phyloP scores from a whole-genome alignment of 2,113 vertebrate species.

The Aptenodytes forsteri region DNA sequence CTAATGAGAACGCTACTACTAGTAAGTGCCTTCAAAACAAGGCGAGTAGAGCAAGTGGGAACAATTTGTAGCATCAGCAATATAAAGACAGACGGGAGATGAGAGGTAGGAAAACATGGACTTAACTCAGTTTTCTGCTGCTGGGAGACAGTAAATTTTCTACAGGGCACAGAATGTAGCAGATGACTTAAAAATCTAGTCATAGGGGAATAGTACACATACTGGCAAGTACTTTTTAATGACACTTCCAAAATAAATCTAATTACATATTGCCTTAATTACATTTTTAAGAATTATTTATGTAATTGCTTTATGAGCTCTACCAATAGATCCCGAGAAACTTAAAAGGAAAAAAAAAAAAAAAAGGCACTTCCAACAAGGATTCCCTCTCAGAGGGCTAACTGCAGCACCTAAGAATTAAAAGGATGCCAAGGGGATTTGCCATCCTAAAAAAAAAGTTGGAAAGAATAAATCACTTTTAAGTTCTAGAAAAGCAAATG shows the following conservation, averaged over 20 bases:
- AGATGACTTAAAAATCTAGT: not conserved
- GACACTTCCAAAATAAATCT: conserved; percentile 16
- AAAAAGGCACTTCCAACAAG: not conserved
- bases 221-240: not conserved
- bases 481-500: not conserved
- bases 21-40: not conserved
- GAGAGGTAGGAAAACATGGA: not conserved
- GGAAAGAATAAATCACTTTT: not conserved
- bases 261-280: not conserved
- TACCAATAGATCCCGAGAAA: not conserved
- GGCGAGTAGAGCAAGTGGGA: rapidly evolving
- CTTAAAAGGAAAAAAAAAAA: not conserved
- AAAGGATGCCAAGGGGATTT: not conserved
- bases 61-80: not conserved
- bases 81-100: not conserved
- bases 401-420: not conserved
- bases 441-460: not conserved
- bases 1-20: not conserved
- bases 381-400: not conserved
- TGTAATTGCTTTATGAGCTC: not conserved
- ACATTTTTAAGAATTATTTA: conserved; percentile 10
- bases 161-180: not conserved
- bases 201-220: not conserved
- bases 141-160: not conserved
- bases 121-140: not conserved